These are phyloP conservation scores for Epistrophella euchroma DNA, from an alignment of 2,888 invertebrate genomes.

Conservation along the genomic window DNA sequence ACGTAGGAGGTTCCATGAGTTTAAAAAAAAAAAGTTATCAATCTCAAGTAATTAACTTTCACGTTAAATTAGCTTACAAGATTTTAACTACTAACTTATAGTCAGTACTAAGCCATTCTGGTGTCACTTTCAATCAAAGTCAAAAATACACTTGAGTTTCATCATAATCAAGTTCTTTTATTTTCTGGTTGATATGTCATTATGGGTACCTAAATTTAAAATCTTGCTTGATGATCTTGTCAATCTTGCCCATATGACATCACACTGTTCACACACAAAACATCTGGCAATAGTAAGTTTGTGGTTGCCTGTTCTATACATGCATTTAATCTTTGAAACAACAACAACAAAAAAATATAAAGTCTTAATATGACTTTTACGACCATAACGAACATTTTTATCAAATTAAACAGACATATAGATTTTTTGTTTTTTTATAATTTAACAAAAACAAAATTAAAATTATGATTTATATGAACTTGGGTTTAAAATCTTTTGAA, in stretches of 20 bases:
- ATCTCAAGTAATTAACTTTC: constrained; percentile 24
- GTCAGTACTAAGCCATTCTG: neutral
- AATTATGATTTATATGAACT: constrained; percentile 12
- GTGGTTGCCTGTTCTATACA: neutral
- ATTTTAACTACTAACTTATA: neutral
- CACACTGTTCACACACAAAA: neutral
- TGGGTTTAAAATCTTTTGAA: neutral
- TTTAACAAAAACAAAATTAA: neutral
- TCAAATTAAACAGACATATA: constrained; percentile 4
- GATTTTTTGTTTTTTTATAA: neutral
- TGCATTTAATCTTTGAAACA: neutral
- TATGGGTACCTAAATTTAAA: neutral
- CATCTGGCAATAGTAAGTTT: neutral
- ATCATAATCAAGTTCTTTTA: constrained; percentile 8
- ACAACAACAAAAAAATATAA: neutral
- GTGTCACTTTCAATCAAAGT: constrained; percentile 30
- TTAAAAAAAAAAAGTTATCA: neutral
- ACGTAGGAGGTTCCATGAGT: constrained; percentile 24
- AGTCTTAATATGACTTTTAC: constrained; percentile 13
- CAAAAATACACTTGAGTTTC: constrained; percentile 5
- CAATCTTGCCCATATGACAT: constrained; percentile 22
- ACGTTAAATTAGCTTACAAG: constrained; percentile 33
- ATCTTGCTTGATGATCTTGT: constrained; percentile 19
- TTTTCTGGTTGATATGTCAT: neutral
- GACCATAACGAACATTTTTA: constrained; percentile 25